These are phyloP conservation scores for Aradus depressus DNA, from an alignment of 2,888 invertebrate species.

Conservation along the genomic window DNA sequence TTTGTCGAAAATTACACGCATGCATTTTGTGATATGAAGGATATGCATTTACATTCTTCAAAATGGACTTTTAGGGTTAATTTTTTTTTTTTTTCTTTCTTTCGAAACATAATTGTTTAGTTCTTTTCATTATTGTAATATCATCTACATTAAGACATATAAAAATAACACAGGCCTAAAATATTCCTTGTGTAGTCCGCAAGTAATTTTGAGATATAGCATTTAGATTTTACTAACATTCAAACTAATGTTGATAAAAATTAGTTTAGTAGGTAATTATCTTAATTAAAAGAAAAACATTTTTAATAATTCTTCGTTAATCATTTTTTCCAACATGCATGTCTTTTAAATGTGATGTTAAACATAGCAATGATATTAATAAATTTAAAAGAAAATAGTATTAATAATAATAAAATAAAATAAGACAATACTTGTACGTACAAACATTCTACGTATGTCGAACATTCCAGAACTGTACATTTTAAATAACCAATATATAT, in stretches of 20 bases:
- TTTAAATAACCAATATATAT: too few species aligned
- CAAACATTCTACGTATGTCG: slow-evolving; percentile 11
- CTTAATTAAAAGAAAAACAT: too few species aligned
- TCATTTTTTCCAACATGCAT: not conserved
- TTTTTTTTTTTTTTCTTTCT: slow-evolving; percentile 13
- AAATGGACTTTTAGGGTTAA: slow-evolving; percentile 13
- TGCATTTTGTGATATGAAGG: slow-evolving; percentile 27
- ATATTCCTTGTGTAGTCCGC: slow-evolving; percentile 18
- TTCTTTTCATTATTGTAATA: slow-evolving; percentile 15
- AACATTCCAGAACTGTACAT: slow-evolving; percentile 16
- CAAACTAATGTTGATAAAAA: too few species aligned
- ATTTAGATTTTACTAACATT: too few species aligned
- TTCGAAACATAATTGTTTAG: slow-evolving; percentile 23
- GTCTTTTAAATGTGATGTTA: slow-evolving; percentile 15
- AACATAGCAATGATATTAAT: slow-evolving; percentile 15
- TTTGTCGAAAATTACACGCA: too few species aligned
- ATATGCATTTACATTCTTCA: slow-evolving; percentile 27
- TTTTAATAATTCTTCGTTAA: not conserved
- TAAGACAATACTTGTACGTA: slow-evolving; percentile 21
- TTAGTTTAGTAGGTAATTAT: too few species aligned
- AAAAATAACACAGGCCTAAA: slow-evolving; percentile 26
- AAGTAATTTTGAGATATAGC: slow-evolving; percentile 4
- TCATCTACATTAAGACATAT: slow-evolving; percentile 15
- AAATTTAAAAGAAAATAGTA: too few species aligned
- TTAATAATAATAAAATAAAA: slow-evolving; percentile 6